These are phyloP conservation scores for Chloroclysta siterata DNA, from an alignment of 2,888 invertebrate genomes.

Conservation along the genomic window DNA sequence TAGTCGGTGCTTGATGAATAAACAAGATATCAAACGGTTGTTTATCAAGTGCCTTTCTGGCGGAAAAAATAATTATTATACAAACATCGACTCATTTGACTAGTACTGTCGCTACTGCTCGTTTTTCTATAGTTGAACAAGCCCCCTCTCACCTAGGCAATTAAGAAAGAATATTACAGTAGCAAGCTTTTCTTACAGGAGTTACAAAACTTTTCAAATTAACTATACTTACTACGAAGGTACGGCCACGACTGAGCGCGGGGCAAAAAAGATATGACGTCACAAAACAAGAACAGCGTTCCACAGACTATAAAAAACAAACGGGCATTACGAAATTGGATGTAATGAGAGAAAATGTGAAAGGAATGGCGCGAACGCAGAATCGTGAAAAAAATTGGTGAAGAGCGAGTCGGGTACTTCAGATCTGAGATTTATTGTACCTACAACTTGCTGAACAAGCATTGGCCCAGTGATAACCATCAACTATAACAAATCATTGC, in stretches of 20 bases:
- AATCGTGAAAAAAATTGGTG: constrained; percentile 31
- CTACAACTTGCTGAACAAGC: too few relatives aligned
- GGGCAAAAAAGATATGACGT: constrained; percentile 40
- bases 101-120: too few relatives aligned
- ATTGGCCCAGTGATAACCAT: too few relatives aligned
- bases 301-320: constrained; percentile 46
- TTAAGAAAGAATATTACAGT: constrained; percentile 5
- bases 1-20: too few relatives aligned
- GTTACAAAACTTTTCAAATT: constrained; percentile 29
- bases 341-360: constrained; percentile 48
- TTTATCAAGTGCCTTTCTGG: too few relatives aligned
- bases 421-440: constrained; percentile 10
- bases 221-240: constrained; percentile 31
- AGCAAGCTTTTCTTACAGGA: constrained; percentile 6
- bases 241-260: constrained; percentile 12
- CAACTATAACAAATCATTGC: too few relatives aligned
- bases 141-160: background rate
- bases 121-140: too few relatives aligned
- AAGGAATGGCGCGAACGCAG: constrained; percentile 40
- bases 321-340: constrained; percentile 45
- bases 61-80: too few relatives aligned
- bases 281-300: constrained; percentile 42
- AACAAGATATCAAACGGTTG: too few relatives aligned
- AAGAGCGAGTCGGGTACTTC: constrained; percentile 21
- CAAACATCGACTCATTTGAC: too few relatives aligned